Conservation (phyloP, 2,797 vertebrate species). For the Microctenopoma lineatum region DNA sequence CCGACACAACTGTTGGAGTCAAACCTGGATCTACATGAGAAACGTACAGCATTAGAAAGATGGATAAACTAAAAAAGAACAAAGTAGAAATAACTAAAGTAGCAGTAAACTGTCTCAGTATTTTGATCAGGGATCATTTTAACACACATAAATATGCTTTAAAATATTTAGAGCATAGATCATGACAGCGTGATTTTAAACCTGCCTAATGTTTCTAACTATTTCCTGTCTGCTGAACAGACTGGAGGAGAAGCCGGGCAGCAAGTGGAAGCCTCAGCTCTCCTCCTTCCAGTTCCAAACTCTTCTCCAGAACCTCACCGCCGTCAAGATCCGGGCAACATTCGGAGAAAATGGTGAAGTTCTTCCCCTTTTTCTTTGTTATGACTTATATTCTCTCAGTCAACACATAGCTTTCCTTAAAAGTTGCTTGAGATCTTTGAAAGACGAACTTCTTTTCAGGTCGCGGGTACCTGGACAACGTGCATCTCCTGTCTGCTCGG, state of each 20-base stretch:
- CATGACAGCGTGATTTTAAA: too few relatives aligned
- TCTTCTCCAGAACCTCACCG: constrained; percentile 91
- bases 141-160: too few relatives aligned
- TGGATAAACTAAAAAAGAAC: too few relatives aligned
- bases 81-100: too few relatives aligned
- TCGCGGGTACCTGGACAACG: constrained; percentile 89
- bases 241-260: constrained; percentile 86
- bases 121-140: too few relatives aligned
- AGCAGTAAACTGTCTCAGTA: too few relatives aligned
- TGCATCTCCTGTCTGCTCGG: constrained; percentile 86
- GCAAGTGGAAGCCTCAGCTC: constrained; percentile 89
- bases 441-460: constrained; percentile 74
- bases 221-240: constrained; percentile 70
- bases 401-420: background rate
- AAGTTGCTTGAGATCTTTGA: background rate
- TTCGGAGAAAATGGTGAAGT: constrained; percentile 90
- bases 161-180: too few relatives aligned
- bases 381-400: too few relatives aligned
- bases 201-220: background rate
- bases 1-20: too few relatives aligned
- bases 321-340: constrained; percentile 89
- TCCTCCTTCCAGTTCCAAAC: constrained; percentile 86
- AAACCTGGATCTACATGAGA: too few relatives aligned
- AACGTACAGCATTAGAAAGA: too few relatives aligned
- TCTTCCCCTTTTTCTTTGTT: background rate